These are phyloP conservation scores for Apodemus speciosus DNA, from an alignment of 2,113 vertebrate species.

Conservation along the genomic window DNA sequence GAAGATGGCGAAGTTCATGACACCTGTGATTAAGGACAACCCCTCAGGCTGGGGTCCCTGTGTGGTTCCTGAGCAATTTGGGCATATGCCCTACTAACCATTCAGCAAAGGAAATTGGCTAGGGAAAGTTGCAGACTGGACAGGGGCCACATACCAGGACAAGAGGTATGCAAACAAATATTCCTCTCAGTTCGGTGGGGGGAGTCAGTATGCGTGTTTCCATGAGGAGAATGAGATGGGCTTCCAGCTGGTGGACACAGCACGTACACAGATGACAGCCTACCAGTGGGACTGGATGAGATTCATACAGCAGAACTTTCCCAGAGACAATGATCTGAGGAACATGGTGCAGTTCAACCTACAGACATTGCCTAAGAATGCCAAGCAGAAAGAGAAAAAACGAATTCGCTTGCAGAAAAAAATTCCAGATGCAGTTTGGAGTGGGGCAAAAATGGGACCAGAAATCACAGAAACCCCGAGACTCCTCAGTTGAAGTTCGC, in stretches of 20 bases:
- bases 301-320: slow-evolving; percentile 97
- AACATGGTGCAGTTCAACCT: slow-evolving; percentile 98
- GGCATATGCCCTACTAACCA: slow-evolving; percentile 98
- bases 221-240: slow-evolving; percentile 97
- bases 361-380: slow-evolving; percentile 96
- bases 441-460: slow-evolving; percentile 99
- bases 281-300: slow-evolving; percentile 99
- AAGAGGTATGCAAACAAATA: slow-evolving; percentile 99
- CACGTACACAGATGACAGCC: slow-evolving; percentile 96
- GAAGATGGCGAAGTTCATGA: slow-evolving; percentile 96
- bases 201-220: slow-evolving; percentile 98
- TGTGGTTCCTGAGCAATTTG: slow-evolving; percentile 96
- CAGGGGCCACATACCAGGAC: slow-evolving; percentile 97
- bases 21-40: slow-evolving; percentile 98
- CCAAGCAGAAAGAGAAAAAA: slow-evolving; percentile 95
- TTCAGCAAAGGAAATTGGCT: slow-evolving; percentile 97
- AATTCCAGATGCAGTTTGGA: slow-evolving; percentile 98
- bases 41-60: slow-evolving; percentile 97
- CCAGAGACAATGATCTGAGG: slow-evolving; percentile 96
- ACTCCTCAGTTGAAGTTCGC: slow-evolving; percentile 97
- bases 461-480: slow-evolving; percentile 98
- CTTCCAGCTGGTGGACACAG: slow-evolving; percentile 98
- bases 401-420: slow-evolving; percentile 95
- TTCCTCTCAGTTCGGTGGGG: slow-evolving; percentile 96
- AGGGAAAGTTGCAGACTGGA: slow-evolving; percentile 99